These are phyloP conservation scores for Mallateleia sp. DNA, from an alignment of 2,888 invertebrate species.

Conservation along the genomic window DNA sequence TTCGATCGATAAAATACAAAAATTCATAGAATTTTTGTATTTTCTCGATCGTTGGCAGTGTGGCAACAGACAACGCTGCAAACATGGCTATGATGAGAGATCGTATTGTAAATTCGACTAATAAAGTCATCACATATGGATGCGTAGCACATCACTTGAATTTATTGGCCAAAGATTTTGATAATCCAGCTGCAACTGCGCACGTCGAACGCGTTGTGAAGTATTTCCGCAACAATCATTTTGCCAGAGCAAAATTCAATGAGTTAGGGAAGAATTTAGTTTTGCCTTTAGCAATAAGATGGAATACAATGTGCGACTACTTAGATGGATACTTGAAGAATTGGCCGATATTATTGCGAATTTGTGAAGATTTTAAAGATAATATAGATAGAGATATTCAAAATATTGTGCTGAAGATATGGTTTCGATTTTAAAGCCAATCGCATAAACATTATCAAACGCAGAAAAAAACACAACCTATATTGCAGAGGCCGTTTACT, in stretches of 20 bases:
- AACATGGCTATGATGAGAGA: slow-evolving; percentile 32
- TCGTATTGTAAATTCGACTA: slow-evolving; percentile 19
- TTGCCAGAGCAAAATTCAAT: slow-evolving; percentile 31
- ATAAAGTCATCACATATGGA: slow-evolving; percentile 32
- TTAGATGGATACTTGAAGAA: slow-evolving; percentile 30
- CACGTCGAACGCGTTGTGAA: slow-evolving; percentile 32
- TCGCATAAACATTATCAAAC: slow-evolving; percentile 20
- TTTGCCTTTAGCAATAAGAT: not conserved
- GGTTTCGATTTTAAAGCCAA: slow-evolving; percentile 34
- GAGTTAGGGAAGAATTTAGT: not conserved
- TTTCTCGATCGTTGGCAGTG: slow-evolving; percentile 39
- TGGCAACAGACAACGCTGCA: slow-evolving; percentile 48
- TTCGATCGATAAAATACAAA: slow-evolving; percentile 34
- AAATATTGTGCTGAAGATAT: slow-evolving; percentile 32
- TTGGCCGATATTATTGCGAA: slow-evolving; percentile 14
- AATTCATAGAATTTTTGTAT: too few relatives aligned
- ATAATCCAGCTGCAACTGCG: slow-evolving; percentile 31
- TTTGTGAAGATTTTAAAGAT: slow-evolving; percentile 18
- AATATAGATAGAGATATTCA: slow-evolving; percentile 30
- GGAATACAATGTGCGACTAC: slow-evolving; percentile 26
- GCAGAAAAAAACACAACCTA: slow-evolving; percentile 10
- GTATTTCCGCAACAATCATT: slow-evolving; percentile 45
- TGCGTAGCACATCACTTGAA: slow-evolving; percentile 52
- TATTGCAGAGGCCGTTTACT: slow-evolving; percentile 30
- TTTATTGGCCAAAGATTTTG: slow-evolving; percentile 49